Base-by-base conservation (phyloP, 2,888 invertebrate genomes). In the Cosmorhoe ocellata region DNA sequence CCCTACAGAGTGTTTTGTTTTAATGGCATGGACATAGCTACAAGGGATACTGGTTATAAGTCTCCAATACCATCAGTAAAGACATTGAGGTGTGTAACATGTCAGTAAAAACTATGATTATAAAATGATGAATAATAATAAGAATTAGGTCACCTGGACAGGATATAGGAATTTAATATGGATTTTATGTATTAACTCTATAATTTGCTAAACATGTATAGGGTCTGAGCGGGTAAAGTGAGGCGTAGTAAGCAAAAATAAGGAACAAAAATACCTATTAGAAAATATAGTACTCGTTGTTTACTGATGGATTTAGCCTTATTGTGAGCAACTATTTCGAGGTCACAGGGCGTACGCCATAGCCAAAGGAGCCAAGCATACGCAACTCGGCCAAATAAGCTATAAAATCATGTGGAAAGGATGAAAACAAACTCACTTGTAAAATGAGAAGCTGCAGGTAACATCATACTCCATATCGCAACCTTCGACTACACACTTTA, bases 401-500 rank as follows among this genome's bases (percentile, higher is more conserved):
- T 37, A 18, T 3, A 43, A 49, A 45, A 22, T 41, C 24, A 18
- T 14, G 39, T 49, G 60, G 58, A 63, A 58, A 65, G 55, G 50
- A 59, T 54, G 61, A 66, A 69, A 74, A 81, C 75, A 71, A 66
- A 84, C 90, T 87, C 69, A 90, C 90, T 89, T 89, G 77, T 88
- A 90, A 66, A 90, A 90, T 57, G 90, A 89, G 68, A 90, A 90
- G 82, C 89, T 90, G 84, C 90, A 90, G 67, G 88, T 74, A 56
- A 89, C 89, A 83, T 90, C 90, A 62, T 90, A 89, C 76, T 89
- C 89, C 69, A 88, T 77, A 72, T 83, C 73, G 74, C 90, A 90
- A 73, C 90, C 90, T 74, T 90, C 90, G 8, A 90, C 90, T 57
- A 90, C 90, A 75, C 90, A 90, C 80, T 89, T 88, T 61, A 75